Evolutionary conservation across 2,113 vertebrate species (phyloP).

Genomic region (Triplophysa dalaica): DNA sequence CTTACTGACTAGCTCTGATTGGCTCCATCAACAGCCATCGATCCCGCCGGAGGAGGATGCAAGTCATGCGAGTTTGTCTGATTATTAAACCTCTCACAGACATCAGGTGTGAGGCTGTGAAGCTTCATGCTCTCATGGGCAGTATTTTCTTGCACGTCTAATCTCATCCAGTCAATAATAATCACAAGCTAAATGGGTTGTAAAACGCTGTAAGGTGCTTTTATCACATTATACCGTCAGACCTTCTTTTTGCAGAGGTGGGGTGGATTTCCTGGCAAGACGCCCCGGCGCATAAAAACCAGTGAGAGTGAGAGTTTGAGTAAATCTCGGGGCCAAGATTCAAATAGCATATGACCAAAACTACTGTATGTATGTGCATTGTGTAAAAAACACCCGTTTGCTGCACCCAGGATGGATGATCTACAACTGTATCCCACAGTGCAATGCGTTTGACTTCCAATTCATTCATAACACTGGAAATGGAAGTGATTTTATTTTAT

Average conservation of each 20-base stretch:
- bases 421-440: too few relatives aligned
- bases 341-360: too few relatives aligned
- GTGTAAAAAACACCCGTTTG: background rate
- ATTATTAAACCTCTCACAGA: background rate
- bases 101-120: conserved; percentile 6
- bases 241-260: background rate
- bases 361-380: too few relatives aligned
- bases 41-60: conserved; percentile 19
- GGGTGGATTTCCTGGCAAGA: conserved; percentile 16
- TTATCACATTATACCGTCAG: background rate
- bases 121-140: background rate
- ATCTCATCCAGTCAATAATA: conserved; percentile 4
- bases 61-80: background rate
- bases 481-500: too few relatives aligned
- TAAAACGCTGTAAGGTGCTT: background rate
- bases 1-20: conserved; percentile 1
- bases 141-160: background rate
- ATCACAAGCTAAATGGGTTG: background rate
- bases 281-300: background rate
- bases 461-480: too few relatives aligned
- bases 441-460: too few relatives aligned
- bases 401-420: too few relatives aligned
- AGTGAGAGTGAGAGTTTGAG: background rate
- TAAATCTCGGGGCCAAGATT: too few relatives aligned
- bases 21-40: conserved; percentile 35